Evolutionary conservation across 2,113 vertebrate species (phyloP).

Genomic region (Grus americana): DNA sequence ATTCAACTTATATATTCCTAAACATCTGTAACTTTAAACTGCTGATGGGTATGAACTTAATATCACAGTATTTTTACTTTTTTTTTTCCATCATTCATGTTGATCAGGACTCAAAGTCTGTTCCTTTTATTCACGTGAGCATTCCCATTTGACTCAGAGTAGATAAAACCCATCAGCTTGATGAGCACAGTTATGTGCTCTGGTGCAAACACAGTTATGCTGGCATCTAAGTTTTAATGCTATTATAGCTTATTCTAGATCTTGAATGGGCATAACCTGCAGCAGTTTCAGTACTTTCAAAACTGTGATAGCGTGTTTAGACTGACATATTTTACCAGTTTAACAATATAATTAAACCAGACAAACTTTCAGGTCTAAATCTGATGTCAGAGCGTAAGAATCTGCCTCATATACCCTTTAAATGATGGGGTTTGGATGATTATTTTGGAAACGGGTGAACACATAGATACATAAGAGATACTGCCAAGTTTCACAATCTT

Average conservation of each 20-base stretch:
- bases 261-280: neutral
- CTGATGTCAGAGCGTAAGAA: slow-evolving; percentile 33
- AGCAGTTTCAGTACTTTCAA: slow-evolving; percentile 9
- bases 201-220: neutral
- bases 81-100: neutral
- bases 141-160: neutral
- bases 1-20: neutral
- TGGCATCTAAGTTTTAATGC: neutral
- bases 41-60: neutral
- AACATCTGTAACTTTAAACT: slow-evolving; percentile 22
- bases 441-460: slow-evolving; percentile 5
- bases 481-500: slow-evolving; percentile 12
- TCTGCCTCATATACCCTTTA: neutral
- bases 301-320: neutral
- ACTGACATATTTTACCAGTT: neutral
- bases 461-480: slow-evolving; percentile 1
- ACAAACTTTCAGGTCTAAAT: slow-evolving; percentile 21
- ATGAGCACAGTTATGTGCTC: neutral
- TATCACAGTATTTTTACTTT: neutral
- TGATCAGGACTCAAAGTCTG: neutral
- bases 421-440: neutral
- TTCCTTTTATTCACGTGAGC: neutral
- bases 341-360: slow-evolving; percentile 26
- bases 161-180: neutral
- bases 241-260: neutral